phyloP scores from a whole-genome alignment of 1,140 invertebrate species.

The Orussus abietinus region DNA sequence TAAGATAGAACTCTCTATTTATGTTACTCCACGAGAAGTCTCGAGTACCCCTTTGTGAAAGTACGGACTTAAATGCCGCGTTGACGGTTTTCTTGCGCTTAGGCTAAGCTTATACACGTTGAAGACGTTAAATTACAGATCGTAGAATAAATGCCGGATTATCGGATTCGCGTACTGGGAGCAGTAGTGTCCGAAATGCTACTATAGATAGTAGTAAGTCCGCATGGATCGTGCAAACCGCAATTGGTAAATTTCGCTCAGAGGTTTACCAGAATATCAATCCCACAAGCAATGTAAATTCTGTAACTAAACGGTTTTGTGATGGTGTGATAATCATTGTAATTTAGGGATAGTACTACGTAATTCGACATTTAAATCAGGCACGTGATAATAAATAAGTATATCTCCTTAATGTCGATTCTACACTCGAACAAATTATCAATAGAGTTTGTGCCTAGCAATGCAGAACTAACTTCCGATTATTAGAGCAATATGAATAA shows the following conservation, averaged over 20 bases:
- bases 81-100: too few relatives aligned
- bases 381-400: conserved; percentile 20
- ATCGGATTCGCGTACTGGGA: not conserved
- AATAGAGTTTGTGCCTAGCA: conserved; percentile 21
- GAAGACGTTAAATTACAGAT: not conserved
- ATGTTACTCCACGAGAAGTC: too few relatives aligned
- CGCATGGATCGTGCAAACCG: not conserved
- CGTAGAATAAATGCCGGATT: not conserved
- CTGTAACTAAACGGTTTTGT: conserved; percentile 17
- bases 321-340: conserved; percentile 26
- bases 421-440: conserved; percentile 13
- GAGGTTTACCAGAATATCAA: conserved; percentile 5
- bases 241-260: not conserved
- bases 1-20: too few relatives aligned
- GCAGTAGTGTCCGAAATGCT: not conserved
- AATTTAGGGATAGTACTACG: conserved; percentile 12
- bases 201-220: not conserved
- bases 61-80: too few relatives aligned
- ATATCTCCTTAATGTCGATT: conserved; percentile 1
- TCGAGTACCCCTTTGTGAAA: too few relatives aligned
- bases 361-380: conserved; percentile 3
- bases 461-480: conserved; percentile 9
- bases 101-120: not conserved
- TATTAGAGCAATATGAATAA: conserved; percentile 23
- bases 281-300: conserved; percentile 26